Conservation (phyloP, 2,797 vertebrate genomes). For the Amblyraja radiata region DNA sequence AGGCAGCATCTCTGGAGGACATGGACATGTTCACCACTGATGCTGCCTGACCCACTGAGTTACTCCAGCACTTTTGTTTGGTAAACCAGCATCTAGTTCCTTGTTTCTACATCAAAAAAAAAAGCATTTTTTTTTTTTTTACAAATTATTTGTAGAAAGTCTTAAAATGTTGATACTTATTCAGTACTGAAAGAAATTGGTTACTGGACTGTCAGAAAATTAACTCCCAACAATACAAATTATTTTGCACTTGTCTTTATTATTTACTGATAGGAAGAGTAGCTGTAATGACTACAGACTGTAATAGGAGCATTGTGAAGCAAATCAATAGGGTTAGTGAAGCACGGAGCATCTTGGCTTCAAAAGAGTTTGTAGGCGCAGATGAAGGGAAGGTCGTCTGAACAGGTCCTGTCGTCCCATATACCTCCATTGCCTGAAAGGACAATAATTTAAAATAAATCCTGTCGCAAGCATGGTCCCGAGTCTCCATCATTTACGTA, state of each 20-base stretch:
- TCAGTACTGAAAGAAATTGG: background rate
- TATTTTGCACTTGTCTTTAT: background rate
- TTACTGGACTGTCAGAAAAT: background rate
- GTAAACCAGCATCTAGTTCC: no score
- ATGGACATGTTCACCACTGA: no score
- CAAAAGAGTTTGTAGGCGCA: background rate
- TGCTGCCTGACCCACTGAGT: no score
- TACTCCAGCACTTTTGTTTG: no score
- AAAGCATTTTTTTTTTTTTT: background rate
- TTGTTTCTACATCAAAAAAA: no score
- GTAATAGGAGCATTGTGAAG: background rate
- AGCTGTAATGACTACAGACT: background rate
- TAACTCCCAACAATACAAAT: conserved; percentile 8
- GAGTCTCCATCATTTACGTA: background rate
- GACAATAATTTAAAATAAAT: background rate
- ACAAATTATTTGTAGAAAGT: background rate
- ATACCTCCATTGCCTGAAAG: background rate
- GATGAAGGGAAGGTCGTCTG: conserved; percentile 18
- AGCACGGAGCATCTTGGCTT: background rate
- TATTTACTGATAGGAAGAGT: background rate
- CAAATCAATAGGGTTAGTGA: background rate
- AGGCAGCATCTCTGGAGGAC: no score
- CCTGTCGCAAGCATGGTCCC: background rate
- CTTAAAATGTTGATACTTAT: background rate
- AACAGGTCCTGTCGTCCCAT: conserved; percentile 1